A percentile compares a stretch with the other conserved stretches of the same genome.
These are phyloP conservation scores for Megathymus violae DNA, from an alignment of 1,140 invertebrate species.

Conservation along the genomic window DNA sequence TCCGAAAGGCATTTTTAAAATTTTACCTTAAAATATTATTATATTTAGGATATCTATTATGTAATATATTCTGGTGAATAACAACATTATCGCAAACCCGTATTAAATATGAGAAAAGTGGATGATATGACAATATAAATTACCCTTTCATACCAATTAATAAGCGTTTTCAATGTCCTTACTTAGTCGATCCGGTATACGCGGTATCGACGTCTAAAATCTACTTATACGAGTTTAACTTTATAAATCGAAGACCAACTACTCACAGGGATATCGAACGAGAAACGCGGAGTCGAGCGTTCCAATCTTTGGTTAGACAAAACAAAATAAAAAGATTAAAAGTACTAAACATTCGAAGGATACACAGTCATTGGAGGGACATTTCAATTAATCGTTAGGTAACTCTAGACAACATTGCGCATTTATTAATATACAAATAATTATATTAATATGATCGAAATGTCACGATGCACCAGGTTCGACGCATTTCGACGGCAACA, in stretches of 20 bases:
- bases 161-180: slow-evolving; percentile 84
- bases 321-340: slow-evolving; percentile 70
- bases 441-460: slow-evolving; percentile 60
- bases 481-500: slow-evolving; percentile 68
- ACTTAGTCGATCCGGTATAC: slow-evolving; percentile 72
- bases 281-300: slow-evolving; percentile 63
- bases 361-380: slow-evolving; percentile 81
- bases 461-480: slow-evolving; percentile 65
- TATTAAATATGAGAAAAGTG: slow-evolving; percentile 83
- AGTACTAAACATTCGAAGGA: slow-evolving; percentile 73
- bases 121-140: slow-evolving; percentile 84
- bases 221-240: slow-evolving; percentile 77
- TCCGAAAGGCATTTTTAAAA: slow-evolving; percentile 79
- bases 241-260: slow-evolving; percentile 77
- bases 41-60: slow-evolving; percentile 77
- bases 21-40: slow-evolving; percentile 78
- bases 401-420: slow-evolving; percentile 80
- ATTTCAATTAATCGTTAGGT: slow-evolving; percentile 76
- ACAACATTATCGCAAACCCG: slow-evolving; percentile 83
- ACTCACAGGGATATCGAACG: slow-evolving; percentile 73
- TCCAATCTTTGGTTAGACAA: slow-evolving; percentile 79
- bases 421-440: slow-evolving; percentile 76
- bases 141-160: slow-evolving; percentile 84
- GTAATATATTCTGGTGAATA: slow-evolving; percentile 82
- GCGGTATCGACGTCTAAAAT: slow-evolving; percentile 71